phyloP scores from a whole-genome alignment of 2,113 vertebrate genomes.

The Nothobranchius kuhntae region DNA sequence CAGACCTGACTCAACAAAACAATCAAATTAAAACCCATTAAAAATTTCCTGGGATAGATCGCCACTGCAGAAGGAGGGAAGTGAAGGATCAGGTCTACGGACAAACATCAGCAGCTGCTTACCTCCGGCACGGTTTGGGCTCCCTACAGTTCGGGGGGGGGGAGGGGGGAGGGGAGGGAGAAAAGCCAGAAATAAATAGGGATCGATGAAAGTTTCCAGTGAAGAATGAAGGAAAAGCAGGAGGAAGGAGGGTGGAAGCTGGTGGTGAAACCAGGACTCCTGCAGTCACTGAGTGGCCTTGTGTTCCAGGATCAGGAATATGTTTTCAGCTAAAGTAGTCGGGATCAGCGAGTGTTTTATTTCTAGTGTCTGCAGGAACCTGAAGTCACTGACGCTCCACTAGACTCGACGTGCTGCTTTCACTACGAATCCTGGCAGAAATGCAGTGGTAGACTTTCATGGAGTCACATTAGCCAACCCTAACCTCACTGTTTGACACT shows the following conservation, averaged over 20 bases:
- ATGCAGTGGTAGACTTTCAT: no score
- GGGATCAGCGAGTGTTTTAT: background rate
- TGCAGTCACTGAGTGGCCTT: slow-evolving; percentile 10
- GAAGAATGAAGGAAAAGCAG: slow-evolving; percentile 10
- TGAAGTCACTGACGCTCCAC: background rate
- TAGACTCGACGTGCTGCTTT: slow-evolving; percentile 15
- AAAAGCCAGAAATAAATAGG: slow-evolving; percentile 56
- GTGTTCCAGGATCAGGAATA: background rate
- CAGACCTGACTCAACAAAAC: background rate
- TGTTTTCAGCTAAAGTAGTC: background rate
- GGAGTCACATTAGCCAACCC: no score
- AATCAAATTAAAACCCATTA: background rate
- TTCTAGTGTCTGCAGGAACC: slow-evolving; percentile 17
- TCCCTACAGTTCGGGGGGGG: slow-evolving; percentile 65
- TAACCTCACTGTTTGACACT: no score
- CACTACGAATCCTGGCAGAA: no score
- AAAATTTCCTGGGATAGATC: background rate
- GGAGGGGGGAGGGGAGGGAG: slow-evolving; percentile 19
- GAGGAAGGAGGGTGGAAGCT: background rate
- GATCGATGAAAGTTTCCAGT: background rate
- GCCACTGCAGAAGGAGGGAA: slow-evolving; percentile 3
- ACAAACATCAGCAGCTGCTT: slow-evolving; percentile 53
- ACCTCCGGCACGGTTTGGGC: slow-evolving; percentile 78
- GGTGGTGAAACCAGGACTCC: slow-evolving; percentile 1
- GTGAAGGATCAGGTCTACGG: slow-evolving; percentile 5